Conservation (phyloP, 2,113 vertebrate species). For the Siniperca chuatsi region DNA sequence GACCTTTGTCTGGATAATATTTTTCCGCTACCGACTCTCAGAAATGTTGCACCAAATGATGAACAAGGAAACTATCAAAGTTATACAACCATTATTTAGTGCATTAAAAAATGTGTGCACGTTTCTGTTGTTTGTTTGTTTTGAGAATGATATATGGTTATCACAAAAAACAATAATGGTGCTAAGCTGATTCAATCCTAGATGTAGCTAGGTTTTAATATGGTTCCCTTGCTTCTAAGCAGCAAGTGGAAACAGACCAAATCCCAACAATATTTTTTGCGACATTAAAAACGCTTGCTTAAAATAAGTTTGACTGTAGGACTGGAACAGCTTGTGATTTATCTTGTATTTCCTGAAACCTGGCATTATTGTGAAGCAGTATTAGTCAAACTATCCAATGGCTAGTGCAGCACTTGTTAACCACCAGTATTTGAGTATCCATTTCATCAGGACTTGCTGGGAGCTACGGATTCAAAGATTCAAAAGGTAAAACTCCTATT, state of each 20-base stretch:
- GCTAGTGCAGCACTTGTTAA: background rate
- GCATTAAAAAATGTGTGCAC: background rate
- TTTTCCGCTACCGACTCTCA: background rate
- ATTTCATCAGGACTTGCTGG: background rate
- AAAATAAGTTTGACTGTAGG: background rate
- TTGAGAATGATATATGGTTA: background rate
- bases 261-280: background rate
- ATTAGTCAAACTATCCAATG: background rate
- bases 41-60: background rate
- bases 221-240: background rate
- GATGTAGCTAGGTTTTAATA: background rate
- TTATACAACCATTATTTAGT: background rate
- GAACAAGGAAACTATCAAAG: background rate
- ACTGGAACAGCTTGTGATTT: background rate
- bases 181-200: background rate
- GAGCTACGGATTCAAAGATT: background rate
- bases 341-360: background rate
- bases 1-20: background rate
- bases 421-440: background rate
- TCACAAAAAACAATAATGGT: background rate
- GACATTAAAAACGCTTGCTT: background rate
- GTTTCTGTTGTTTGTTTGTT: background rate
- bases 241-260: background rate
- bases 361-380: background rate
- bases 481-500: background rate